Conservation (phyloP, 1,140 invertebrate genomes). For the silkworm (Bombyx mori) region DNA sequence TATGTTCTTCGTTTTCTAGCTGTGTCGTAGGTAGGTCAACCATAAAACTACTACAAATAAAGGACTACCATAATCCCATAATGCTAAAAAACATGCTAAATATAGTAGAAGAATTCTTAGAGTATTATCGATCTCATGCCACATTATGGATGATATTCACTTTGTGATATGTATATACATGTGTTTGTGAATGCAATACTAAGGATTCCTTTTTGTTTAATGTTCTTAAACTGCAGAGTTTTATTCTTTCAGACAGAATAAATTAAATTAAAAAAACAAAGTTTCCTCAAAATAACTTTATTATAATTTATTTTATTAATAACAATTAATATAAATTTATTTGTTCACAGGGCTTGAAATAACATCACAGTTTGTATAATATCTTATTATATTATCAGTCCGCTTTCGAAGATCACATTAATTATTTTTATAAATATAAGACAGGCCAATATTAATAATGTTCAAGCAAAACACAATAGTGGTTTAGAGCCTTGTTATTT, state of each 20-base stretch:
- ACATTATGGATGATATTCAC: no score
- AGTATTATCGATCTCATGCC: no score
- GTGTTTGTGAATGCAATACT: no score
- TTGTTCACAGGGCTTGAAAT: conserved; percentile 41
- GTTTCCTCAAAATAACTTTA: conserved; percentile 4
- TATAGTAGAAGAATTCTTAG: no score
- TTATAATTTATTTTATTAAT: neutral
- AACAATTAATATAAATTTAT: conserved; percentile 12
- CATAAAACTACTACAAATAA: no score
- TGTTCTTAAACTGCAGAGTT: neutral
- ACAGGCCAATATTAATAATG: no score
- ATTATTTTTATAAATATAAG: conserved; percentile 13
- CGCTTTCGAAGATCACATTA: conserved; percentile 32
- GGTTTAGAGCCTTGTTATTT: conserved; percentile 36
- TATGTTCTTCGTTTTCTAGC: neutral
- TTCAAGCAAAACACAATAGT: conserved; percentile 8
- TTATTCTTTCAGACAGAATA: neutral
- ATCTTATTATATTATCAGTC: conserved; percentile 23
- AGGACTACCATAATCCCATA: no score
- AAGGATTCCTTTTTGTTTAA: neutral
- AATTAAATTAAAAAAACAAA: conserved; percentile 1
- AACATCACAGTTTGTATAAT: conserved; percentile 6
- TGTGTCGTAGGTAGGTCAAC: no score
- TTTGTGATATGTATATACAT: no score
- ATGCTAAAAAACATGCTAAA: no score